phyloP scores from a whole-genome alignment of 2,113 vertebrate genomes.

The Pan troglodytes region NHGRI_mPanTro3-v2.1_pri NC_072398.2:205848001-205848500 shows the following conservation, averaged over 20 bases:
- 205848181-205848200: background rate
- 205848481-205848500: conserved; percentile 73
- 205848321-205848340: background rate
- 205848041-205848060: background rate
- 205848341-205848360: background rate
- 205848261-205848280: background rate
- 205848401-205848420: background rate
- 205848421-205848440: background rate
- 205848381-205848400: background rate
- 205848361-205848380: background rate
- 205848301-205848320: background rate
- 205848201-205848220: background rate
- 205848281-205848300: background rate
- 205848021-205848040: no score
- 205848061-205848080: background rate
- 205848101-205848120: background rate
- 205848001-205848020: background rate
- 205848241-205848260: background rate
- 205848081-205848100: background rate
- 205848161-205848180: background rate
- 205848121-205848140: background rate
- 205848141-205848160: background rate
- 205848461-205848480: conserved; percentile 76
- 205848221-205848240: background rate
- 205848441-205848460: conserved; percentile 31